Base-by-base conservation (phyloP, 30 jellyfish, hydroid and myxozoan genomes). In the Hydractinia echinata region DNA sequence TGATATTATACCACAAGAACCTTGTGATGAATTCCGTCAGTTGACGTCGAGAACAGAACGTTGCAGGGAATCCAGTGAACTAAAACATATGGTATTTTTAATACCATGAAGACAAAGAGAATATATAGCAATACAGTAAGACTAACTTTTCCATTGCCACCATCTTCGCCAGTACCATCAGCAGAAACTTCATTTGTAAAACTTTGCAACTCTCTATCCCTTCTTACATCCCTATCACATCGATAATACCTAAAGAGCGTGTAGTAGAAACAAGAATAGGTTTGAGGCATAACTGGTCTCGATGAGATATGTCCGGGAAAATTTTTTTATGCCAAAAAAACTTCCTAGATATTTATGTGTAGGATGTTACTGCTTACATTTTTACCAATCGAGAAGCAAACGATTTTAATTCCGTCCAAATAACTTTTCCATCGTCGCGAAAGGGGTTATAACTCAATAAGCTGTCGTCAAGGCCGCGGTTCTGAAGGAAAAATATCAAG, bases 1-100 rank as follows among this genome's bases (percentile, higher is more conserved):
- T 85, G 8, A 89, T 82, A 10, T 79, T 88, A 62, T 84, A 71
- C 97, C 97, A 89, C 3, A 89, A 73, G 44, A 80, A 53, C 4
- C 83, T 83, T 7, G 66, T 66, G 50, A 89, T 67, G 71, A 84
- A 54, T 13, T 72, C 86, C 15, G 91, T 79, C 13, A 89, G 81
- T 49, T 81, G 79, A 4, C 51, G 61, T 60, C 72, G 76, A 71
- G 55, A 21, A 13, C 30, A 61, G 68, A 89, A 79, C 8, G 56
- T 66, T 16, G 97, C 67, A 10, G 97, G 97, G 16, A 89, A 73
- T 16, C 85, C 86, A n/a, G 8, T 82, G 55, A 89, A 72, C 97
- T 89, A 81, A 18, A 68, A 53, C 67, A 50, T 49, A 67, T 61
- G 72, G 53, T n/a, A 60, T 30, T 30, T 30, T 30, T 60, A 60